These are phyloP conservation scores for Sardinella longiceps DNA, from an alignment of 2,797 vertebrate genomes.

Conservation along the genomic window DNA sequence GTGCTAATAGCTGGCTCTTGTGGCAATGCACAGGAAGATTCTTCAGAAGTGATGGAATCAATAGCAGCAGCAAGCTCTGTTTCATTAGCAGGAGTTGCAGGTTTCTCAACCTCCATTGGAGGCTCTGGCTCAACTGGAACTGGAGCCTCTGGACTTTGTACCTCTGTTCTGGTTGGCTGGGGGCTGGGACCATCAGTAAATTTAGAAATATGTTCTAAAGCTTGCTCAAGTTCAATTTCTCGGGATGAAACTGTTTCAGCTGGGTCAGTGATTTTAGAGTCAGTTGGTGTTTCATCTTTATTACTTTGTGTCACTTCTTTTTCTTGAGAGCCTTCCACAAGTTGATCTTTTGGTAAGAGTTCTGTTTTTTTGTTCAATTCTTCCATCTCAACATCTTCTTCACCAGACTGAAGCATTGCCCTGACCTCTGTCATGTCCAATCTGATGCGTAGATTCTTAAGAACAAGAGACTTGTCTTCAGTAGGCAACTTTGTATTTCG, in stretches of 20 bases:
- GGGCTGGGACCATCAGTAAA: conserved; percentile 77
- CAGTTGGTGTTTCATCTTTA: conserved; percentile 68
- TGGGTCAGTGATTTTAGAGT: conserved; percentile 72
- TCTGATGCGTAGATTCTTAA: conserved; percentile 84
- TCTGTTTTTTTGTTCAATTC: conserved; percentile 74
- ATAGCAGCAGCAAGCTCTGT: conserved; percentile 96
- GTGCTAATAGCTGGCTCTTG: conserved; percentile 74
- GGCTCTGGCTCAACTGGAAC: conserved; percentile 63
- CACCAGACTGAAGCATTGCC: conserved; percentile 74
- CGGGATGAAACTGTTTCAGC: conserved; percentile 79
- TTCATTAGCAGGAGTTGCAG: conserved; percentile 88
- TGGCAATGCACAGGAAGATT: conserved; percentile 67
- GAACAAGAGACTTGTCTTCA: conserved; percentile 80
- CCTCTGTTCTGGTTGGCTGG: conserved; percentile 61
- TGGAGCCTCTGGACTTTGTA: conserved; percentile 63
- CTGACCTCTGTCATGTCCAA: conserved; percentile 84
- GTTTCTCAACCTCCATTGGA: conserved; percentile 84
- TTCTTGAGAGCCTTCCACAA: conserved; percentile 60
- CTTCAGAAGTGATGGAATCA: conserved; percentile 90
- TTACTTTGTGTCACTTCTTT: conserved; percentile 68
- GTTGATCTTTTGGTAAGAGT: conserved; percentile 71
- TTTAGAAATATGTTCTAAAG: conserved; percentile 94
- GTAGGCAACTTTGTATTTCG: conserved; percentile 73
- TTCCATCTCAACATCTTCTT: conserved; percentile 74
- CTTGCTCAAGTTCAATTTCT: conserved; percentile 91